Percentiles rank a stretch among this genome's conserved stretches.
Evolutionary conservation across 2,888 invertebrate species (phyloP).

Genomic region (Lagria hirta): DNA sequence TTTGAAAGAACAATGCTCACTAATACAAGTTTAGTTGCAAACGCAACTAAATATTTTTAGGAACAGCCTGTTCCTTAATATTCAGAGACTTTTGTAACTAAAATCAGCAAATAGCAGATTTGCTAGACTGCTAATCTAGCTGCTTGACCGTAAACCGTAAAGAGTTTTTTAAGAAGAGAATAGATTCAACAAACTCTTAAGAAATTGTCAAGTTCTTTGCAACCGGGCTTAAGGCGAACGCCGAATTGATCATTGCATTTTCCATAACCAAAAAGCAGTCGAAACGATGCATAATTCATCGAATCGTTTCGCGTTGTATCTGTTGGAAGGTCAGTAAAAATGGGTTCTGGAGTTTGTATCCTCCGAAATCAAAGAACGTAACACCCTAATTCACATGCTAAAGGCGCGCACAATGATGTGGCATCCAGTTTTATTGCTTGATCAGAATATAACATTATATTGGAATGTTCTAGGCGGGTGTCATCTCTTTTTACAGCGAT

Average conservation of each 20-base stretch:
- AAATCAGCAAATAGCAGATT: background rate
- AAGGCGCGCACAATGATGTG: conserved; percentile 51
- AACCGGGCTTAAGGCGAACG: conserved; percentile 14
- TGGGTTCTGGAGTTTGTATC: conserved; percentile 40
- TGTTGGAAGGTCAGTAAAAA: conserved; percentile 45
- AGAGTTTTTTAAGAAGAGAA: no score
- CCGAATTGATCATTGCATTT: conserved; percentile 26
- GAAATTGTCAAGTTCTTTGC: no score
- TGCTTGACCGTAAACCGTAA: no score
- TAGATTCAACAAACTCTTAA: no score
- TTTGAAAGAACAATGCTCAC: no score
- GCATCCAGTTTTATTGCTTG: conserved; percentile 55
- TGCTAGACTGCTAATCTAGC: no score
- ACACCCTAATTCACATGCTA: conserved; percentile 52
- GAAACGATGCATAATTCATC: conserved; percentile 45
- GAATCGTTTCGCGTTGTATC: conserved; percentile 39
- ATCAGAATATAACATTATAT: conserved; percentile 52
- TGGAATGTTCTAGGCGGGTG: conserved; percentile 41
- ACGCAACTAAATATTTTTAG: no score
- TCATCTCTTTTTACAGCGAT: conserved; percentile 27
- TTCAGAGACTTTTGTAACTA: no score
- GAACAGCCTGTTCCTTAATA: no score
- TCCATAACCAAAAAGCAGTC: conserved; percentile 18
- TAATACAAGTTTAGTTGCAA: no score
- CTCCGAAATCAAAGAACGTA: conserved; percentile 50